These are phyloP conservation scores for Tenthredo amoena DNA, from an alignment of 2,888 invertebrate genomes.

Conservation along the genomic window DNA sequence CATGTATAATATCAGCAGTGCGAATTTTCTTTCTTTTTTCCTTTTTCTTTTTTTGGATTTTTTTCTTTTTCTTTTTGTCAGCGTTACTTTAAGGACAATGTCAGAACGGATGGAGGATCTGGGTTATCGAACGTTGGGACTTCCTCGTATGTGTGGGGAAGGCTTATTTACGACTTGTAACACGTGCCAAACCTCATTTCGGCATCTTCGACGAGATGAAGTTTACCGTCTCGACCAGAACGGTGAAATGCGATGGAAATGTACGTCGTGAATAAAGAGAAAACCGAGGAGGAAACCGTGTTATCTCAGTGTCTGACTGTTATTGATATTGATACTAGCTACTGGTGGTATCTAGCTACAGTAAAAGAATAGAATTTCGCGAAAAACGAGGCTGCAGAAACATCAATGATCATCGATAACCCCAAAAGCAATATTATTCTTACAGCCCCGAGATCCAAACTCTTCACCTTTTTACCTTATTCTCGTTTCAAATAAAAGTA, in stretches of 20 bases:
- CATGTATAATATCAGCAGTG: neutral
- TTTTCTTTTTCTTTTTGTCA: neutral
- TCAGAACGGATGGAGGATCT: neutral
- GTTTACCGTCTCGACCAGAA: slow-evolving; percentile 14
- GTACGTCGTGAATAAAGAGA: slow-evolving; percentile 35
- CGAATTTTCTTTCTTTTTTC: neutral
- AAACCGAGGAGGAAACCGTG: slow-evolving; percentile 13
- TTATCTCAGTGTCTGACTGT: slow-evolving; percentile 47
- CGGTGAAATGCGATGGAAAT: slow-evolving; percentile 34
- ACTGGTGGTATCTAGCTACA: neutral
- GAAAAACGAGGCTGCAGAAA: slow-evolving; percentile 4
- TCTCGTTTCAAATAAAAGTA: slow-evolving; percentile 20
- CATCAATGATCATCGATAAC: slow-evolving; percentile 42
- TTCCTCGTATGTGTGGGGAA: neutral
- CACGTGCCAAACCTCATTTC: slow-evolving; percentile 50
- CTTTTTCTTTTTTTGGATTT: no score
- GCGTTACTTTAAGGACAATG: neutral
- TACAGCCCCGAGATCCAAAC: slow-evolving; percentile 12
- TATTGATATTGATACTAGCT: slow-evolving; percentile 37
- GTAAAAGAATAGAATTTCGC: slow-evolving; percentile 24
- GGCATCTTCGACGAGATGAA: slow-evolving; percentile 41
- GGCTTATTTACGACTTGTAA: slow-evolving; percentile 47
- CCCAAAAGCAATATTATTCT: slow-evolving; percentile 42
- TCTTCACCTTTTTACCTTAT: neutral
- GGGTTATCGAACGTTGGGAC: neutral